Evolutionary conservation across 2,888 invertebrate genomes (phyloP).

Genomic region (Caenorhabditis uteleia): DNA sequence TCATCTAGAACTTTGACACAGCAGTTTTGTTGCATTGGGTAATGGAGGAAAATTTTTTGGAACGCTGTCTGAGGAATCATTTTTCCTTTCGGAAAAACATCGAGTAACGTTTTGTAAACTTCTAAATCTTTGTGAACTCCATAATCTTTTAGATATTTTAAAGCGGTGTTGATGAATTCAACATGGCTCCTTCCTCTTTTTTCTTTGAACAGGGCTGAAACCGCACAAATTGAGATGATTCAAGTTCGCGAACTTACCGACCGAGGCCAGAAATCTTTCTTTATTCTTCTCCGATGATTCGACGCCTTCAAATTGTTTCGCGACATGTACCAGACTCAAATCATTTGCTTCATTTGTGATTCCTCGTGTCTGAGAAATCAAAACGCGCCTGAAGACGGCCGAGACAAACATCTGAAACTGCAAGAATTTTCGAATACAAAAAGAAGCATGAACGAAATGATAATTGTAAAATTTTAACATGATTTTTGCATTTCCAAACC

Average conservation of each 20-base stretch:
- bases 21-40: conserved; percentile 93
- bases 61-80: conserved; percentile 80
- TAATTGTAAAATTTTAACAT: neutral
- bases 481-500: no score
- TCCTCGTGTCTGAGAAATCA: conserved; percentile 2
- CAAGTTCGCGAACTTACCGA: conserved; percentile 43
- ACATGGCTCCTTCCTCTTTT: conserved; percentile 84
- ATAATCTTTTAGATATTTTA: conserved; percentile 86
- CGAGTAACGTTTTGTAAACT: conserved; percentile 70
- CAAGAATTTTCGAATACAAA: no score
- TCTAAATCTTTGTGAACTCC: conserved; percentile 81
- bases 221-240: neutral
- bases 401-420: conserved; percentile 6
- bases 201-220: conserved; percentile 77
- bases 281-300: conserved; percentile 57
- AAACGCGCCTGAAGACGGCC: neutral
- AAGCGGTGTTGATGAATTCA: conserved; percentile 89
- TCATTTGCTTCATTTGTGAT: conserved; percentile 13
- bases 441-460: no score
- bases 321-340: conserved; percentile 49
- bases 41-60: conserved; percentile 89
- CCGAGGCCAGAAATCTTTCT: conserved; percentile 58
- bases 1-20: conserved; percentile 86
- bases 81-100: conserved; percentile 78
- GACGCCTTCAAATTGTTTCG: conserved; percentile 59